Evolutionary conservation across 53 echinoderm and acorn worm genomes (phyloP), one percentile per base, ranked within the genome.

Genomic region (Hippasteria phrygiana): DNA sequence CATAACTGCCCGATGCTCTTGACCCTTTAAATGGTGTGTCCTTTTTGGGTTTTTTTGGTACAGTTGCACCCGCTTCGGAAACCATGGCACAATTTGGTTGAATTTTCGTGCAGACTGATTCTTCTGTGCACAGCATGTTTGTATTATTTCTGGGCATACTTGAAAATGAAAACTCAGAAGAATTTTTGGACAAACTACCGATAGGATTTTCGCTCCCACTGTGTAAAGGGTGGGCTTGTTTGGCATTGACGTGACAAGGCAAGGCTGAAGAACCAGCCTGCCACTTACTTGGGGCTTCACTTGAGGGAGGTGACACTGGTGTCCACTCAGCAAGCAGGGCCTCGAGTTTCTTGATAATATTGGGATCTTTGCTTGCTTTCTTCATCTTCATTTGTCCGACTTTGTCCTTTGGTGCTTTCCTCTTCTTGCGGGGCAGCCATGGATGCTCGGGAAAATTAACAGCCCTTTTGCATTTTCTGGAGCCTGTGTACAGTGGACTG

Each of bases 341-440:
- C 54, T 70, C 53, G 8, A 85, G 71, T 32, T 85, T 85, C 53
- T 50, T 85, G 37, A 71, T 71, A 51, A 85, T 85, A 36, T 53
- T 85, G 37, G 85, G 85, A 71, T 85, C 85, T 36, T 71, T 69
- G 9, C 9, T 8, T 4, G 64, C 5, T 20, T 45, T 65, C 45
- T 71, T 85, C 71, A 51, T 85, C 36, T 48, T 33, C 31, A 29
- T 29, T 50, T 4, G 32, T 5, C 20, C 29, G 75, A 1, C 75
- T 47, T 31, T 46, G 50, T 20, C 20, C 40, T 29, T 33, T 24
- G 50, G 48, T 32, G 32, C 34, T 50, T 71, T 34, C 70, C 51
- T 35, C 62, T 79, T 85, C 71, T 85, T 85, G 18, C 85, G 85
- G 22, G 85, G 85, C 47, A 85, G 85, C 85, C 85, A 85, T 1